Base-by-base conservation (phyloP, 2,113 vertebrate genomes). In the Tragelaphus scriptus region DNA sequence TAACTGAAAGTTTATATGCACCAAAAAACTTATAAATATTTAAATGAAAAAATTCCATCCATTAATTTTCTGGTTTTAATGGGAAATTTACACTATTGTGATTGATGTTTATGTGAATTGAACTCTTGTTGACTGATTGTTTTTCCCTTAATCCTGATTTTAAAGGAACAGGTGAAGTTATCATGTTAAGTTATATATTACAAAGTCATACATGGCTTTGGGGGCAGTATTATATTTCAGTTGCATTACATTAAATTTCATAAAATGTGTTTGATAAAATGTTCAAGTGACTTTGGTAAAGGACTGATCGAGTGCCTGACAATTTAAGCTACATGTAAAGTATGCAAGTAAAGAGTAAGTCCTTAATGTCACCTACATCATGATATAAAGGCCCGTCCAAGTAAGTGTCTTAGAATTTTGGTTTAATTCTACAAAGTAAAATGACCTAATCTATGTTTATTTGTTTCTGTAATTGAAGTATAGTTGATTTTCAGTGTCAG, bases 171-270 rank as follows among this genome's bases (percentile, higher is more conserved):
- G 71, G 55, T 91, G 9, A 75, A 75, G 40, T 95, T 97, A 90
- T 28, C 81, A 85, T 95, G 44, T 55, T 32, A 94, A 97, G 12
- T 68, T 85, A 15, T 55, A 44, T 68, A 59, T 88, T 44, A 40
- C 40, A 21, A 93, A 95, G 63, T 75, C 36, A 58, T 30, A 68
- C 71, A 3, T 94, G 86, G 58, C 80, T 97, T 95, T 88, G 56
- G 63, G 63, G 55, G 94, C 96, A 97, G 96, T 98, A 94, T 98
- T 98, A 68, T 68, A 88, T 94, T 94, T 97, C 61, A 81, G 26
- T 79, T 87, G 58, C 56, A 44, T 89, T 88, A 80, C n/a, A 63
- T 96, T 79, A 16, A 53, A 88, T 94, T 94, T 96, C 56, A 75
- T 93, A 63, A 96, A 94, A 85, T 97, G 23, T 95, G 28, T 90